A percentile compares a stretch with the other conserved stretches of the same genome.
phyloP scores from a whole-genome alignment of 2,888 invertebrate species.

The Altica lythri region DNA sequence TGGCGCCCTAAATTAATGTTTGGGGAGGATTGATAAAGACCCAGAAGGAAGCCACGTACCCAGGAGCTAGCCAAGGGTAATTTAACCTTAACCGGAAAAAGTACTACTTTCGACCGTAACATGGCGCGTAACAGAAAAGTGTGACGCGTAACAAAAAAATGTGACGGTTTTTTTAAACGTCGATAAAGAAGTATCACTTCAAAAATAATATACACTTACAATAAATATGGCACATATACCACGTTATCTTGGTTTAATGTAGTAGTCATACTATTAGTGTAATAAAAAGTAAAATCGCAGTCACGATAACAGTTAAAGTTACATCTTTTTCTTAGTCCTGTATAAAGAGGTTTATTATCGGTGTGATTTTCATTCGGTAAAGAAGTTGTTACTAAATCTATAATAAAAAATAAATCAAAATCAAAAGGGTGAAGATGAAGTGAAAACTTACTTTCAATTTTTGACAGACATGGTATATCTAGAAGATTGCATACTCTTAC shows the following conservation, averaged over 20 bases:
- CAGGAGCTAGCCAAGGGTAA: background rate
- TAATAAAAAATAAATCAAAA: constrained; percentile 1
- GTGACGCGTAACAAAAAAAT: too few species aligned
- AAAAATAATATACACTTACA: constrained; percentile 9
- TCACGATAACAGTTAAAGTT: constrained; percentile 4
- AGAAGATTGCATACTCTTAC: constrained; percentile 57
- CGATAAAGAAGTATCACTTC: too few species aligned
- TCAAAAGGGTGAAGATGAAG: background rate
- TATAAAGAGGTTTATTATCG: background rate
- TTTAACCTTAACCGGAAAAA: background rate
- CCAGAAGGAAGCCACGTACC: background rate
- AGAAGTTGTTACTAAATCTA: constrained; percentile 50
- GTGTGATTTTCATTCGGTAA: constrained; percentile 48
- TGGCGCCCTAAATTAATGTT: too few species aligned
- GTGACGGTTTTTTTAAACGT: too few species aligned
- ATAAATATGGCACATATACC: constrained; percentile 9
- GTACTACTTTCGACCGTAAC: background rate
- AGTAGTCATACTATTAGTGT: background rate
- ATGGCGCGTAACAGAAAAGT: background rate
- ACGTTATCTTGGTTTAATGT: background rate
- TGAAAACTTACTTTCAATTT: constrained; percentile 50
- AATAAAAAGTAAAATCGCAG: constrained; percentile 1
- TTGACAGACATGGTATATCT: constrained; percentile 60
- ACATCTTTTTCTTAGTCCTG: background rate
- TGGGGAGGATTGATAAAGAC: too few species aligned